Percentiles rank a stretch among this genome's conserved stretches.
Evolutionary conservation across 2,888 invertebrate species (phyloP).

Genomic region (Spisula solida): DNA sequence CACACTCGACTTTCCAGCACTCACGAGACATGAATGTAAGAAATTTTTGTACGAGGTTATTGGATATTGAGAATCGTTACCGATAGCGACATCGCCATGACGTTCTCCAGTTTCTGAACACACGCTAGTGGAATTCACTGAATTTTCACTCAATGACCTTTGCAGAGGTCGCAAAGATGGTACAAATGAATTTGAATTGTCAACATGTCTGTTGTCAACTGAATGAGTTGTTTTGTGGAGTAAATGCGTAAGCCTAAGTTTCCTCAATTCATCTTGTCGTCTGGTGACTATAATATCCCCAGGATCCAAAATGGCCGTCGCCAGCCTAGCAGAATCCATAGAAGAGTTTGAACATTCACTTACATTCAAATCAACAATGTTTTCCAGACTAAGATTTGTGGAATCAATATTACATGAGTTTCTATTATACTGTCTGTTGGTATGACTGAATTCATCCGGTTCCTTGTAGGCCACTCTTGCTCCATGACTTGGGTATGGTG

Average conservation of each 20-base stretch:
- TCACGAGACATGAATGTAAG: slow-evolving; percentile 31
- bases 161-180: slow-evolving; percentile 25
- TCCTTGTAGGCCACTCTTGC: slow-evolving; percentile 67
- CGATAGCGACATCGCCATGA: slow-evolving; percentile 62
- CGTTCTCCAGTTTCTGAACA: slow-evolving; percentile 82
- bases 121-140: slow-evolving; percentile 74
- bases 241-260: slow-evolving; percentile 68
- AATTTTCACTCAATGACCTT: slow-evolving; percentile 55
- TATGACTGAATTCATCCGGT: slow-evolving; percentile 50
- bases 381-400: slow-evolving; percentile 38
- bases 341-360: slow-evolving; percentile 52
- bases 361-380: slow-evolving; percentile 46
- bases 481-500: slow-evolving; percentile 48
- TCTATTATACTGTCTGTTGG: background rate
- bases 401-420: slow-evolving; percentile 22
- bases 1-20: background rate
- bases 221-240: slow-evolving; percentile 49
- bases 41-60: slow-evolving; percentile 61
- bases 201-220: slow-evolving; percentile 17
- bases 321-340: slow-evolving; percentile 36
- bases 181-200: background rate
- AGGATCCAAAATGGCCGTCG: slow-evolving; percentile 51
- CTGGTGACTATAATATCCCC: slow-evolving; percentile 65
- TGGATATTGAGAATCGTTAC: slow-evolving; percentile 79
- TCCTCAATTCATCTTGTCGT: slow-evolving; percentile 61